Evolutionary conservation across 2,113 vertebrate species (phyloP).

Genomic region (Egretta garzetta): DNA sequence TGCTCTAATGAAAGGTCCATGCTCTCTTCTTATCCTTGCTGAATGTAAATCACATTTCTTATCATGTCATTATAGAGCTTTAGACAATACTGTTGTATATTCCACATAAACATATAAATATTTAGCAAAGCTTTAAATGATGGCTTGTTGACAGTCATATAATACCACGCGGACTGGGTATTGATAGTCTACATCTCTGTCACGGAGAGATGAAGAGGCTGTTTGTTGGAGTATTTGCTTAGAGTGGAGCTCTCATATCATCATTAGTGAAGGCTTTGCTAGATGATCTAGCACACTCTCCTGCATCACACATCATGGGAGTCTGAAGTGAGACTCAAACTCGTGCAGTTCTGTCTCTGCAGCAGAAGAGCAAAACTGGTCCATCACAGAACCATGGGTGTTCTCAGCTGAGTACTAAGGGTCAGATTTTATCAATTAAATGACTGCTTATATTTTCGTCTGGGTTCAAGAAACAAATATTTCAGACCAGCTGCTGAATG

Average conservation of each 20-base stretch:
- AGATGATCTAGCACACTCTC: not conserved
- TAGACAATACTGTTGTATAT: not conserved
- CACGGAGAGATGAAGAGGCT: not conserved
- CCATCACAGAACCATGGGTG: rapidly evolving
- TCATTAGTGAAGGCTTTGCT: not conserved
- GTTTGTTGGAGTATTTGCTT: not conserved
- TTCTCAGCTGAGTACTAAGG: not conserved
- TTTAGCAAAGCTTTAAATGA: not conserved
- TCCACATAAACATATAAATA: not conserved
- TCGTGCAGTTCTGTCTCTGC: not conserved
- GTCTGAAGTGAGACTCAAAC: not conserved
- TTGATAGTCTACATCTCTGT: not conserved
- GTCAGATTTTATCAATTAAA: not conserved
- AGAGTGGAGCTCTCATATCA: not conserved
- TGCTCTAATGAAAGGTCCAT: not conserved
- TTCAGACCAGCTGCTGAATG: not conserved
- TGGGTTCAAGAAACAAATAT: not conserved
- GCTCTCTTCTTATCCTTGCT: not conserved
- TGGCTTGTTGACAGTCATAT: not conserved
- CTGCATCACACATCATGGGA: rapidly evolving
- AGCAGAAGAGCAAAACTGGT: not conserved
- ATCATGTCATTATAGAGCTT: not conserved
- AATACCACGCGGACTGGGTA: not conserved
- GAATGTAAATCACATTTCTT: not conserved
- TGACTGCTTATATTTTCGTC: not conserved